Percentiles rank a stretch among this genome's conserved stretches.
Evolutionary conservation across 2,113 vertebrate species (phyloP).

Genomic region (Toxostoma redivivum): DNA sequence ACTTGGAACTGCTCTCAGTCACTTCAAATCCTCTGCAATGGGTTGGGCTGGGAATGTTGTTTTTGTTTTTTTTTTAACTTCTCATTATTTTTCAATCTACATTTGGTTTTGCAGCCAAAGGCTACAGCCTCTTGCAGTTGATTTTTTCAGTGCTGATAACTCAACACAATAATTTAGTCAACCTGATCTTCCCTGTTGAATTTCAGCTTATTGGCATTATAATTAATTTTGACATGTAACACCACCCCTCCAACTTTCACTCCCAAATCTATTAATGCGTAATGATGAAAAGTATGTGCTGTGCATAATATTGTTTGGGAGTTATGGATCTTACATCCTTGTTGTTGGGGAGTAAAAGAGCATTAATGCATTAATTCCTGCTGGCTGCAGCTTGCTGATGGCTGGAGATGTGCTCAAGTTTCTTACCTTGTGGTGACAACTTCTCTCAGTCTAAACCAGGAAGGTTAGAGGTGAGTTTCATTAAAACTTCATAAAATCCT

Average conservation of each 20-base stretch:
- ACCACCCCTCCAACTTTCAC: constrained; percentile 60
- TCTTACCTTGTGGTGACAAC: not conserved
- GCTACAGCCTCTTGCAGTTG: constrained; percentile 18
- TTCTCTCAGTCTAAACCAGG: not conserved
- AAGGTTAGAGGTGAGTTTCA: not conserved
- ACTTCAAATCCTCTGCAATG: not conserved
- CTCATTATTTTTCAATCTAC: not conserved
- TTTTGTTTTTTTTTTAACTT: not conserved
- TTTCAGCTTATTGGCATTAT: constrained; percentile 57
- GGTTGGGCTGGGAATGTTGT: not conserved
- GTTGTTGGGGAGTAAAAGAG: not conserved
- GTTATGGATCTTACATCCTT: not conserved
- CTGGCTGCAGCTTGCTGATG: not conserved
- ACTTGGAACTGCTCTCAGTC: not conserved
- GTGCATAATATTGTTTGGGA: constrained; percentile 31
- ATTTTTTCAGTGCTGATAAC: constrained; percentile 41
- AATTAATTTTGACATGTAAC: constrained; percentile 65
- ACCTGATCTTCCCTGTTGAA: constrained; percentile 54
- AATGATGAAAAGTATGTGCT: constrained; percentile 46
- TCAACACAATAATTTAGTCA: constrained; percentile 50
- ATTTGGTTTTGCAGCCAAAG: not conserved
- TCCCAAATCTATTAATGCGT: constrained; percentile 49
- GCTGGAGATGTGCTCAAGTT: not conserved
- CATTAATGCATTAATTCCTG: not conserved
- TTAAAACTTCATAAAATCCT: not conserved